Evolutionary conservation across 1,140 invertebrate species (phyloP), one percentile per base, ranked within the genome.

Genomic region (Eupristina koningsbergeri): DNA sequence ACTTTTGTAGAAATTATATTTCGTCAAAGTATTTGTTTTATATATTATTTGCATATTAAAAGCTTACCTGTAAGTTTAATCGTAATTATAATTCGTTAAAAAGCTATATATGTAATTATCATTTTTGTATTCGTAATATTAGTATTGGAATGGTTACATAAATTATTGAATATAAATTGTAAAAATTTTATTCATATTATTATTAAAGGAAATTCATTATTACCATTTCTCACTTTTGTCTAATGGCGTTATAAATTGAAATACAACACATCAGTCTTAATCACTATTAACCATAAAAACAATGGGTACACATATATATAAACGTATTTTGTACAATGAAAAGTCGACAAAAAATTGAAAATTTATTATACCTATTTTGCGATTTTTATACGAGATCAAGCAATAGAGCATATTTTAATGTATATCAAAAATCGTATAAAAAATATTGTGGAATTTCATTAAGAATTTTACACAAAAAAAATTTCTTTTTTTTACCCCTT

Each of bases 31-130:
- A n/a, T 39, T 39, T 61, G n/a, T n/a, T 63, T 79, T 29, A 19
- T 29, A 9, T 71, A 71, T 71, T 80, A 71, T 53, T 50, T 80
- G 64, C 47, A 71, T 71, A n/a, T 47, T 53, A 29, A 71, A 26
- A 80, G 78, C 78, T 80, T 80, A 80, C 45, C 19, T n/a, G 31
- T 71, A 50, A 71, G 39, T 13, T 71, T 80, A 58, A 29, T 58
- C 26, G n/a, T 53, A 53, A 71, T 71, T 77, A 39, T 36, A 71
- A 69, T 31, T 50, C 17, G 31, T 41, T 53, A 75, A 75, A 45
- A 3, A 0, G 29, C 71, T 47, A 58, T 36, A 50, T 73, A 71
- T 53, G 39, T 80, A n/a, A 71, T 71, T 53, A 71, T 53, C 29
- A 53, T 80, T 47, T 39, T 36, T 39, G 15, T 77, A 39, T 77